phyloP scores from a whole-genome alignment of 2,797 vertebrate species.

The Pangasius larnaudii region DNA sequence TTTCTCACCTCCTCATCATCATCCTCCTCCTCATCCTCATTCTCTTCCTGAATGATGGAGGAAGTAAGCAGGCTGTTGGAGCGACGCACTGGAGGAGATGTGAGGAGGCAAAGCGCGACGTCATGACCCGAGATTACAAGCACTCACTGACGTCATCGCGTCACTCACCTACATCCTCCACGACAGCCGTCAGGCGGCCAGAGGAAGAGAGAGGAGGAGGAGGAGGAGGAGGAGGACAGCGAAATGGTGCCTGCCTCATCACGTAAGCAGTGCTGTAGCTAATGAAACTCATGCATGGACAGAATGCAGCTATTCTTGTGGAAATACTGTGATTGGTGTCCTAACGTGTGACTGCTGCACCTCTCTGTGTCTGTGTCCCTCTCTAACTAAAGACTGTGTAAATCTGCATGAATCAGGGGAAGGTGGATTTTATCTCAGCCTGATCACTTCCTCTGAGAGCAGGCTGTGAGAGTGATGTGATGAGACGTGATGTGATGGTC shows the following conservation, averaged over 20 bases:
- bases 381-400: neutral
- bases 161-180: conserved; percentile 55
- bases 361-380: neutral
- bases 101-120: conserved; percentile 52
- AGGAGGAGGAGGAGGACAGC: neutral
- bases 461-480: conserved; percentile 41
- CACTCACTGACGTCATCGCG: conserved; percentile 56
- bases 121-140: conserved; percentile 67
- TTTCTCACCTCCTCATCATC: neutral
- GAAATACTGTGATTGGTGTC: neutral
- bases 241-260: conserved; percentile 2
- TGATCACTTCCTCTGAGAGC: neutral
- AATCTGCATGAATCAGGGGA: neutral
- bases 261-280: conserved; percentile 18
- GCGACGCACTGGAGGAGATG: neutral
- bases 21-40: neutral
- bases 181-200: conserved; percentile 59
- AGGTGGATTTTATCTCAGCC: neutral
- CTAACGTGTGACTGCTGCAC: neutral
- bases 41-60: no score
- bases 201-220: conserved; percentile 25
- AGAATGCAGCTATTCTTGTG: neutral
- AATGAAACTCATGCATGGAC: neutral
- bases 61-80: neutral
- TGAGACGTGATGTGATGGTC: conserved; percentile 63